Base-by-base conservation (phyloP, 2,797 vertebrate species). In the Thunnus albacares region DNA sequence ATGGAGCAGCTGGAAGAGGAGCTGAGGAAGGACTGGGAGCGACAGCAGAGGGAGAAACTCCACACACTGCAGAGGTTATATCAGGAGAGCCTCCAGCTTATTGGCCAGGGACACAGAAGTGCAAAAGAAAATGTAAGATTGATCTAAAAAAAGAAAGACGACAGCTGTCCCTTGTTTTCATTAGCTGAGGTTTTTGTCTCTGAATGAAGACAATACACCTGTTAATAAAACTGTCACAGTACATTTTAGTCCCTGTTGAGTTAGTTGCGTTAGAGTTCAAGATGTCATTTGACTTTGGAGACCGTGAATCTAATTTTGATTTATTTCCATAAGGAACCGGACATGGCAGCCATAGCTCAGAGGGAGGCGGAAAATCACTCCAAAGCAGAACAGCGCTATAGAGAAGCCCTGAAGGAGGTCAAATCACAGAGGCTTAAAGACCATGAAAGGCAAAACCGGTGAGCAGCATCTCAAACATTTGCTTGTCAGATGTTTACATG, bases 121-220 rank as follows among this genome's bases (percentile, higher is more conserved):
- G 98, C 97, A 35, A 97, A 96, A 81, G 96, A 98, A 92, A 96
- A 98, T 0, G 98, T 99, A 89, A 95, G 2, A 43, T 4, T 15
- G 4, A 6, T 51, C 3, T 38, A 17, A 57, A 51, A 33, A 1
- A 35, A 49, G 5, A 22, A 45, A n/a, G 5, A 35, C 2, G 26
- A 15, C n/a, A 41, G 20, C 22, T 28, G 24, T 24, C 24, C 24
- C 24, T 24, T 24, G 24, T 24, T 0, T 24, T 20, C 5, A 20
- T 18, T 53, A 30, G 9, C 1, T 30, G 1, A 5, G 47, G 9
- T 28, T 15, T 78, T 26, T 33, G 8, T 58, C 14, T 9, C 3
- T 30, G 49, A 18, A 8, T 60, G 17, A 76, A 47, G 24, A 38
- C 6, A 13, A 12, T 22, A 24, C 9, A 33, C 26, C 22, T 26